A percentile compares a stretch with the other conserved stretches of the same genome.
phyloP scores from a whole-genome alignment of 2,888 invertebrate species.

The Chloromyia formosa region DNA sequence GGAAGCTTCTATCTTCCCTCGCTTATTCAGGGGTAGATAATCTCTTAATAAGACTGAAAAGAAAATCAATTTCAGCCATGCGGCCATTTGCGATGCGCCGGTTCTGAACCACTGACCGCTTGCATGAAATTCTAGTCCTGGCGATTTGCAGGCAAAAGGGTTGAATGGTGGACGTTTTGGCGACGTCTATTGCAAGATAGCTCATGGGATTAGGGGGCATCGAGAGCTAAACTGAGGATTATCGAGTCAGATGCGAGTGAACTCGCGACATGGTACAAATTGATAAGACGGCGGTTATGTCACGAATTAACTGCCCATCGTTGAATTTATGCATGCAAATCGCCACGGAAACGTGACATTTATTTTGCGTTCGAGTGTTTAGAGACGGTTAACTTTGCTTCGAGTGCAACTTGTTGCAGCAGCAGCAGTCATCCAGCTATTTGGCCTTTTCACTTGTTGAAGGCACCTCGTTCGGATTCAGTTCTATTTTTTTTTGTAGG shows the following conservation, averaged over 20 bases:
- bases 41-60: too few relatives aligned
- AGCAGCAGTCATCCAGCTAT: constrained; percentile 22
- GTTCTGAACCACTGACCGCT: constrained; percentile 22
- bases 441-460: constrained; percentile 46
- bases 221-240: constrained; percentile 37
- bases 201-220: constrained; percentile 37
- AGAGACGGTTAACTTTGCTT: neutral
- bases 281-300: constrained; percentile 49
- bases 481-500: constrained; percentile 8
- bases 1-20: too few relatives aligned
- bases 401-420: constrained; percentile 45
- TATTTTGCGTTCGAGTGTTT: constrained; percentile 43
- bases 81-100: too few relatives aligned
- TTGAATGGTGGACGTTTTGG: constrained; percentile 25
- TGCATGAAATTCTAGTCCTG: constrained; percentile 17
- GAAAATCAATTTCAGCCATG: too few relatives aligned
- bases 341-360: constrained; percentile 49
- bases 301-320: constrained; percentile 50
- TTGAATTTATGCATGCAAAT: constrained; percentile 50
- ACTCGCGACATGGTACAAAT: constrained; percentile 45
- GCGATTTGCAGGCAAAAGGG: neutral
- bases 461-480: neutral
- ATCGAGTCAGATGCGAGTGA: constrained; percentile 41
- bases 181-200: constrained; percentile 39
- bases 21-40: too few relatives aligned